phyloP scores from a whole-genome alignment of 2,113 vertebrate genomes.

The Dolichotis patagonum region DNA sequence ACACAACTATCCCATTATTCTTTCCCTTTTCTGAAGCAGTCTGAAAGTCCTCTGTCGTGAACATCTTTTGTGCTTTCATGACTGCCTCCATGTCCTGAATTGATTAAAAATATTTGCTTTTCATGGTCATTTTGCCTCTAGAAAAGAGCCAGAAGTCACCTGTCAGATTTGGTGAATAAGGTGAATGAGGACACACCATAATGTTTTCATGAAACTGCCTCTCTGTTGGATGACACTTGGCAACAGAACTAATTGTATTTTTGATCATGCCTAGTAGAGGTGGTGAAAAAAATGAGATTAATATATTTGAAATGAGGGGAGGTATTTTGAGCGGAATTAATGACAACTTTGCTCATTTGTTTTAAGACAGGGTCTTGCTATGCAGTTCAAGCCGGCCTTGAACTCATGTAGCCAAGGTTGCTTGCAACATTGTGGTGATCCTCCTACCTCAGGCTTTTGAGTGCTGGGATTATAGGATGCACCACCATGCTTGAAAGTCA shows the following conservation, averaged over 20 bases:
- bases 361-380: not conserved
- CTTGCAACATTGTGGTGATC: not conserved
- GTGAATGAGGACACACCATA: not conserved
- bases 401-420: not conserved
- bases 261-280: not conserved
- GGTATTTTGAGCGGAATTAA: not conserved
- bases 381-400: not conserved
- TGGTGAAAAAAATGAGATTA: not conserved
- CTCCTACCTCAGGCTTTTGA: not conserved
- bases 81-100: not conserved
- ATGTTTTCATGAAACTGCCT: too few relatives aligned
- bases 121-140: not conserved
- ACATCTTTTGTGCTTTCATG: not conserved
- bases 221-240: not conserved
- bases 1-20: not conserved
- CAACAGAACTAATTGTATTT: not conserved
- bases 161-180: not conserved
- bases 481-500: not conserved
- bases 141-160: not conserved
- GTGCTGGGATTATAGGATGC: not conserved
- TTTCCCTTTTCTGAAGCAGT: not conserved
- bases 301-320: not conserved
- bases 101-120: not conserved
- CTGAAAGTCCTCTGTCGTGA: not conserved
- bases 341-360: not conserved